Base-by-base conservation (phyloP, 2,888 invertebrate genomes). In the Macrostomum cliftonense region DNA sequence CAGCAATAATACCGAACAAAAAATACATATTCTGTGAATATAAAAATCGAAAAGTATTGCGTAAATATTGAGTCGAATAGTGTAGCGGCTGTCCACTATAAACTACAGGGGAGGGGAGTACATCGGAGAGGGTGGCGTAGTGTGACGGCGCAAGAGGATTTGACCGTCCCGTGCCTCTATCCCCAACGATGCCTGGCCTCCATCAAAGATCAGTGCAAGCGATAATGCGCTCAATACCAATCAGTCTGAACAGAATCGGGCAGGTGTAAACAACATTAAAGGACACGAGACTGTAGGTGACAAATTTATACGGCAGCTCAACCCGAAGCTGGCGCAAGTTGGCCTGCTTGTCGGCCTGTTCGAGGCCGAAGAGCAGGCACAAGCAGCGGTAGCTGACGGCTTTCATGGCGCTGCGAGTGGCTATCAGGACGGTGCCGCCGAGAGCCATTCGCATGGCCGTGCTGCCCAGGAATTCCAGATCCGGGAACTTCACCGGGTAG, bases 191-290 rank as follows among this genome's bases (percentile, higher is more conserved):
- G n/a, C n/a, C n/a, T n/a, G n/a, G n/a, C n/a, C n/a, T n/a, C n/a
- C n/a, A n/a, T n/a, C n/a, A n/a, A n/a, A 85, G 78, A 75, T 87
- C 86, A 0, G 82, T 83, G 62, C 83, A 84, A 72, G 83, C 86
- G 1, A 82, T 81, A 0, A 80, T 80, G 61, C 87, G 71, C 64
- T 82, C 81, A 58, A 88, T 83, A 53, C 77, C 77, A 43, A 88
- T 67, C 58, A 79, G 69, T 44, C 78, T 73, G 69, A 87, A 88
- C 36, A 83, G 75, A 57, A 78, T 78, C 1, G 88, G 88, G 56
- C 83, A 75, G 43, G 81, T 40, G 19, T 79, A 83, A 1, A 80
- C 75, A 1, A 80, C 80, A 65, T 79, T 81, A 57, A 86, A 77
- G 0, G 87, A 85, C 43, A 88, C 79, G 62, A 80, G 74, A 5